A percentile compares a stretch with the other conserved stretches of the same genome.
Conservation (phyloP, 2,797 vertebrate species). For the Mus minutoides region DNA sequence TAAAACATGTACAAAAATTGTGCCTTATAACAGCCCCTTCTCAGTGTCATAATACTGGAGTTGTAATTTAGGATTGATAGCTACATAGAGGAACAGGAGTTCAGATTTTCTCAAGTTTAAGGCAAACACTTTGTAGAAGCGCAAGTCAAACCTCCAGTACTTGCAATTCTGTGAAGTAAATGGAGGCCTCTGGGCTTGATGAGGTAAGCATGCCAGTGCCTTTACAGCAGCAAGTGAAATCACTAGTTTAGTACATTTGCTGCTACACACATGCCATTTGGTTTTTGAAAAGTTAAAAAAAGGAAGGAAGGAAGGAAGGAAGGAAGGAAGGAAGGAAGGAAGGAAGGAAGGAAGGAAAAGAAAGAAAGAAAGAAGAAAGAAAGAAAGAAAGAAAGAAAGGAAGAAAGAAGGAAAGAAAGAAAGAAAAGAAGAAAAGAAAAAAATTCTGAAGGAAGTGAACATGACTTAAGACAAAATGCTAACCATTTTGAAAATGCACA, state of each 20-base stretch:
- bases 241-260: constrained; percentile 76
- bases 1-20: constrained; percentile 74
- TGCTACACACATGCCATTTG: constrained; percentile 71
- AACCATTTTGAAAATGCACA: constrained; percentile 73
- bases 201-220: constrained; percentile 67
- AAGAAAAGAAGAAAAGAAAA: neutral
- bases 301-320: neutral
- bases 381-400: no score
- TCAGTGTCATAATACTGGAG: constrained; percentile 70
- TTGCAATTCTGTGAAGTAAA: constrained; percentile 77
- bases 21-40: constrained; percentile 72
- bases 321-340: neutral
- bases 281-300: constrained; percentile 66
- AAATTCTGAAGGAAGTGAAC: constrained; percentile 66
- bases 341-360: neutral
- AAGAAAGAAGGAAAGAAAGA: constrained; percentile 24
- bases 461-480: constrained; percentile 31
- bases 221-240: constrained; percentile 75
- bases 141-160: constrained; percentile 67
- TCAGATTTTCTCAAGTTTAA: constrained; percentile 76
- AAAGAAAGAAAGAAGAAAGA: constrained; percentile 45
- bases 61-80: constrained; percentile 76
- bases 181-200: constrained; percentile 71
- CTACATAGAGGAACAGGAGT: constrained; percentile 48
- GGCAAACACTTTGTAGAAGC: constrained; percentile 74